These are phyloP conservation scores for Echinarachnius parma DNA, from an alignment of 53 echinoderm and acorn worm genomes.

Conservation along the genomic window DNA sequence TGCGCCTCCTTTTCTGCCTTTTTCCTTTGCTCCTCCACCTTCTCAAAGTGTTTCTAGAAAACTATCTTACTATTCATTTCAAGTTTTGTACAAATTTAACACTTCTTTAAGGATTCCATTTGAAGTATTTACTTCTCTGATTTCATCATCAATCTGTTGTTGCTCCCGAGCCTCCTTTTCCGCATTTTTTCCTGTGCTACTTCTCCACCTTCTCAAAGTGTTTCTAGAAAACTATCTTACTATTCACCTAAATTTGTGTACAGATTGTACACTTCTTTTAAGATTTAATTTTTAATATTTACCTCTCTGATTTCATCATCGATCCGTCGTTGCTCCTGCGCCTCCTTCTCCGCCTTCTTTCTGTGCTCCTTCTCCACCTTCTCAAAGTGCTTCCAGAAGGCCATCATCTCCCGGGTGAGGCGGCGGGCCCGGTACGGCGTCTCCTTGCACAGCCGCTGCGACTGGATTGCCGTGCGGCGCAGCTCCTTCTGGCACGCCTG, in stretches of 20 bases:
- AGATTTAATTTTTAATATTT: too few relatives aligned
- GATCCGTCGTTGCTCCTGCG: slow-evolving; percentile 89
- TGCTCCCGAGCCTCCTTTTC: slow-evolving; percentile 99
- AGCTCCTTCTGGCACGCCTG: slow-evolving; percentile 97
- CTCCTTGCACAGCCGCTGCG: slow-evolving; percentile 93
- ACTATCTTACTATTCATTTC: too few relatives aligned
- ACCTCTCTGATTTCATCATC: slow-evolving; percentile 99
- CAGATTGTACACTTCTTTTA: too few relatives aligned
- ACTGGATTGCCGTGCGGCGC: slow-evolving; percentile 84
- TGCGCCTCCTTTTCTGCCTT: slow-evolving; percentile 98
- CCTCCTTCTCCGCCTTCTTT: slow-evolving; percentile 95
- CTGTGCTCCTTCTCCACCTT: slow-evolving; percentile 97
- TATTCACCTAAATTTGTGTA: too few relatives aligned
- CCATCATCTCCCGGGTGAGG: slow-evolving; percentile 95
- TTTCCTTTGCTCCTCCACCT: slow-evolving; percentile 94
- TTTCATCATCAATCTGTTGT: slow-evolving; percentile 88
- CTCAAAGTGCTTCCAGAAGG: slow-evolving; percentile 97
- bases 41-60: slow-evolving; percentile 97
- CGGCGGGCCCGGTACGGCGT: slow-evolving; percentile 87
- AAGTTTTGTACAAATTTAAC: too few relatives aligned
- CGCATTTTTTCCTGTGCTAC: slow-evolving; percentile 88
- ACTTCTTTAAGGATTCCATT: too few relatives aligned
- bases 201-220: slow-evolving; percentile 98
- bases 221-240: slow-evolving; percentile 95
- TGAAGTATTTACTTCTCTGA: slow-evolving; percentile 99